phyloP scores from a whole-genome alignment of 2,113 vertebrate genomes.

The Paramisgurnus dabryanus region DNA sequence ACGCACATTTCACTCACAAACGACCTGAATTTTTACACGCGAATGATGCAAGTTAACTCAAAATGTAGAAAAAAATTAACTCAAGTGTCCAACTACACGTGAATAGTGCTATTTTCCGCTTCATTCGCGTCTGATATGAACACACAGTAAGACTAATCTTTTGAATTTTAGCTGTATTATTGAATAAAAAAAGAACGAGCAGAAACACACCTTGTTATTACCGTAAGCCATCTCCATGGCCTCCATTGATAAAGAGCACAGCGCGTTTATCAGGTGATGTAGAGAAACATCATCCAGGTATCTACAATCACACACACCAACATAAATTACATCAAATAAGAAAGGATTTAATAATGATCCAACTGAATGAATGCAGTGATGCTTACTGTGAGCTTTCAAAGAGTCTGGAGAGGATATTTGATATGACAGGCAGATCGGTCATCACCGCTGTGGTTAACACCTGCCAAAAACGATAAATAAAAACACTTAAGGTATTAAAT shows the following conservation, averaged over 20 bases:
- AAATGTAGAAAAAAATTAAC: too few species aligned
- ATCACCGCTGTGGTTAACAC: slow-evolving; percentile 98
- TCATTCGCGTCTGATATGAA: too few species aligned
- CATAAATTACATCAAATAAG: neutral
- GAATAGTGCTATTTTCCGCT: too few species aligned
- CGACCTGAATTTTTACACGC: too few species aligned
- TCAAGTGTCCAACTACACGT: too few species aligned
- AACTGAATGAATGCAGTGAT: neutral
- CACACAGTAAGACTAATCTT: too few species aligned
- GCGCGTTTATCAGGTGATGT: slow-evolving; percentile 98
- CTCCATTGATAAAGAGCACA: slow-evolving; percentile 96
- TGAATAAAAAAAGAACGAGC: neutral
- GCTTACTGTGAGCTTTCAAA: slow-evolving; percentile 99
- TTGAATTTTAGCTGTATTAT: neutral
- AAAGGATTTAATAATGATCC: neutral
- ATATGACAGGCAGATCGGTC: slow-evolving; percentile 96
- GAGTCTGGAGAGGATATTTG: slow-evolving; percentile 94
- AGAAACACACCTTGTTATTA: slow-evolving; percentile 87
- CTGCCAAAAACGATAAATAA: slow-evolving; percentile 65
- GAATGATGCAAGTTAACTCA: too few species aligned
- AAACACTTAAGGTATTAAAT: too few species aligned
- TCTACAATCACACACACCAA: slow-evolving; percentile 67
- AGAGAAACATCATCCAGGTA: slow-evolving; percentile 98
- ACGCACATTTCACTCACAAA: too few species aligned
- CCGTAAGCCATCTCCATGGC: slow-evolving; percentile 99